Evolutionary conservation across 2,888 invertebrate species (phyloP).

Genomic region (Dendrolimus pini): DNA sequence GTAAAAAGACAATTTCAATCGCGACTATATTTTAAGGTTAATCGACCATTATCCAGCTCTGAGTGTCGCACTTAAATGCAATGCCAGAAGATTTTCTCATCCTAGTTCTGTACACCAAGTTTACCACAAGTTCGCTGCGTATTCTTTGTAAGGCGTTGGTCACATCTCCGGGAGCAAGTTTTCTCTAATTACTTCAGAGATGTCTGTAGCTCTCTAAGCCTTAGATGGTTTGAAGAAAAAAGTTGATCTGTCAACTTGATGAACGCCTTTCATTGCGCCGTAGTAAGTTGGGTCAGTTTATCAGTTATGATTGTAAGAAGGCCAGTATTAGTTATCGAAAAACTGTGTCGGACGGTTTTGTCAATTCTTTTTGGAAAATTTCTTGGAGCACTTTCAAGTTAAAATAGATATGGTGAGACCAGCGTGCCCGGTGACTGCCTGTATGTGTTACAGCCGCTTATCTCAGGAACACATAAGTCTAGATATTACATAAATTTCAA

Average conservation of each 20-base stretch:
- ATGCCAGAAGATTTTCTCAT: no score
- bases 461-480: no score
- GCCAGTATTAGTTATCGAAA: not conserved
- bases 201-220: not conserved
- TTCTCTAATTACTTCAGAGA: conserved; percentile 52
- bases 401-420: no score
- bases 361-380: not conserved
- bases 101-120: no score
- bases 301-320: not conserved
- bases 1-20: no score
- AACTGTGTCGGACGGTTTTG: not conserved
- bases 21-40: no score
- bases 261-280: not conserved
- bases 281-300: not conserved
- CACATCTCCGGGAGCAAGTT: conserved; percentile 40
- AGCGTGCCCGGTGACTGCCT: no score
- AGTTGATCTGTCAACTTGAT: not conserved
- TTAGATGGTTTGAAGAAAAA: not conserved
- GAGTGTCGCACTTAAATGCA: no score
- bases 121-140: no score
- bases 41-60: no score
- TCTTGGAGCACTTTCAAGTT: not conserved
- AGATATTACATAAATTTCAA: no score
- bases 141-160: conserved; percentile 17
- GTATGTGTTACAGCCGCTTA: no score